Base-by-base conservation (phyloP, 2,113 vertebrate genomes). In the Mirounga angustirostris region DNA sequence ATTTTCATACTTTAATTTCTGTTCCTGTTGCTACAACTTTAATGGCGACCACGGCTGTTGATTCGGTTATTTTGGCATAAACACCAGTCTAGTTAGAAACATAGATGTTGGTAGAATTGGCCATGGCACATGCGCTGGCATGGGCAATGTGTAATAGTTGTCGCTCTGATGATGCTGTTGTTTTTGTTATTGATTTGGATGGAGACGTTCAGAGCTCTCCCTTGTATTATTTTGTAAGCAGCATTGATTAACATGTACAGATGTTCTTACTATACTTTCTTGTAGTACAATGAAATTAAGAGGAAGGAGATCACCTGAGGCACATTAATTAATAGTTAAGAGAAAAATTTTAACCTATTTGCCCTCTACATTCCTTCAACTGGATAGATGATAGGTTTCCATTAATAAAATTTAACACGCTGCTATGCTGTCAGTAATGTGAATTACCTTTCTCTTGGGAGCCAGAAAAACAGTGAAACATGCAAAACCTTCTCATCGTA, bases 321-420 rank as follows among this genome's bases (percentile, higher is more conserved):
- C 94, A 96, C 46, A 95, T 91, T 97, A 97, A 97, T 97, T 97
- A 96, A 97, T 92, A 95, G 69, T 98, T 89, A 97, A 96, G 52
- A 96, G 93, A 96, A 97, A 96, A 96, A 40, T 33, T 86, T 95
- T 92, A 95, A 96, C 95, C 80, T 98, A 78, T 94, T 92, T 97
- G 28, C 43, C 95, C 88, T 95, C n/a, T 93, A 78, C 18, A 85
- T 97, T 97, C 88, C 40, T 97, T 54, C n/a, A 96, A 91, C 74
- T 85, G 3, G 80, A 89, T 71, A 97, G 95, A 90, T 97, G 90
- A 96, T 92, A 95, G 63, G 28, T 73, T 91, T 78, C 65, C 87
- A 87, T 85, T 97, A 97, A 96, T 94, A 95, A 94, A 97, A 81
- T 91, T 85, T 85, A 91, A 28, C 19, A 2, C n/a, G 61, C 28